Percentiles rank a stretch among this genome's conserved stretches.
Evolutionary conservation across 2,113 vertebrate genomes (phyloP).

Genomic region (Tursiops truncatus): DNA sequence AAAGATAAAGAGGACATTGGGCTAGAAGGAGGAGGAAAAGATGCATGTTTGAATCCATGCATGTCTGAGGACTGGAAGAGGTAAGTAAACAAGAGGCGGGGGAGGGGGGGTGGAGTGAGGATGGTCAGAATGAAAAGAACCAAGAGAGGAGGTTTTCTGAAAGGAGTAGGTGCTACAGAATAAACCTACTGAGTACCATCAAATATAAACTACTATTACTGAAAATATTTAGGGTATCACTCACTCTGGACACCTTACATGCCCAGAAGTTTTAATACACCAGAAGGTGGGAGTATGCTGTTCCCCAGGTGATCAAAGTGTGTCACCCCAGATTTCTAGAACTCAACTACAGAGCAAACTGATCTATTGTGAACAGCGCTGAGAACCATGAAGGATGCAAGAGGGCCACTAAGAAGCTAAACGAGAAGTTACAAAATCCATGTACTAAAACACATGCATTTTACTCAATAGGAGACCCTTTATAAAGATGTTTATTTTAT

Average conservation of each 20-base stretch:
- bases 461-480: background rate
- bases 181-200: background rate
- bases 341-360: background rate
- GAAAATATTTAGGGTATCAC: background rate
- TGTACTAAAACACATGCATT: rapidly evolving
- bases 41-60: background rate
- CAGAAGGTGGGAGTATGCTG: background rate
- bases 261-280: background rate
- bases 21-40: background rate
- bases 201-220: background rate
- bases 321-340: background rate
- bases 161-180: background rate
- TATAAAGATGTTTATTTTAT: background rate
- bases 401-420: background rate
- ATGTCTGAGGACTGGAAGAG: background rate
- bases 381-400: background rate
- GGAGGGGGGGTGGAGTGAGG: too few species aligned
- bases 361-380: background rate
- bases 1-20: background rate
- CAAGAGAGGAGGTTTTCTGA: background rate
- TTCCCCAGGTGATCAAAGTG: background rate
- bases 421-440: background rate
- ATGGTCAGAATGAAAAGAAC: background rate
- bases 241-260: background rate
- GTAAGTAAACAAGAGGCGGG: background rate